These are phyloP conservation scores for Trilocha varians DNA, from an alignment of 2,888 invertebrate species.

Conservation along the genomic window DNA sequence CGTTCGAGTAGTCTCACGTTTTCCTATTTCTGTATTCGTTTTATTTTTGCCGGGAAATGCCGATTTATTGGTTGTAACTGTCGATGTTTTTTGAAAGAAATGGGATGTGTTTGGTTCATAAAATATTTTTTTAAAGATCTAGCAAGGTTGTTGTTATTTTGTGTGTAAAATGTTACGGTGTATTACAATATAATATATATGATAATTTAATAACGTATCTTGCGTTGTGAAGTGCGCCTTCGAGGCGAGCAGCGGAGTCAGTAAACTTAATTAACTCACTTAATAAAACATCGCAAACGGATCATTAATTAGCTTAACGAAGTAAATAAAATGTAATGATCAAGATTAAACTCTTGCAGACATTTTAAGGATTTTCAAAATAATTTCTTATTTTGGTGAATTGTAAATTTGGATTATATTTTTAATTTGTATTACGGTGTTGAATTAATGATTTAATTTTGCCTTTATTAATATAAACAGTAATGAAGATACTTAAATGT, in stretches of 20 bases:
- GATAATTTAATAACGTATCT: constrained; percentile 29
- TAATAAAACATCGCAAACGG: constrained; percentile 34
- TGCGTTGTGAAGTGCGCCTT: constrained; percentile 2
- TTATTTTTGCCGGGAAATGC: constrained; percentile 22
- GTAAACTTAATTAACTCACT: constrained; percentile 45
- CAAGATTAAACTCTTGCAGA: constrained; percentile 1
- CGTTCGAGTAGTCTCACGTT: constrained; percentile 31
- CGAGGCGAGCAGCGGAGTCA: constrained; percentile 16
- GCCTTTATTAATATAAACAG: no score
- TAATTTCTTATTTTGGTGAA: background rate
- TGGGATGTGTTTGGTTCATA: no score
- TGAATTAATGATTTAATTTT: no score
- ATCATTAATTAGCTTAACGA: constrained; percentile 32
- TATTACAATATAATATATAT: constrained; percentile 6
- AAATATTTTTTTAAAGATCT: background rate
- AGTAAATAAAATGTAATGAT: constrained; percentile 12
- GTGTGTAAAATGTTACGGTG: background rate
- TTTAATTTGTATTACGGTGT: no score
- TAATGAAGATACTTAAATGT: no score
- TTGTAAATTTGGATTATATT: no score
- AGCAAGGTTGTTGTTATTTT: constrained; percentile 1
- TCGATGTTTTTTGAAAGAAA: constrained; percentile 7
- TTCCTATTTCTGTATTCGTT: constrained; percentile 30
- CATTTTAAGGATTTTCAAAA: background rate
- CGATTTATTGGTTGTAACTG: constrained; percentile 14